Evolutionary conservation across 2,888 invertebrate species (phyloP), one percentile per base, ranked within the genome.

Genomic region (Xanthia togata): DNA sequence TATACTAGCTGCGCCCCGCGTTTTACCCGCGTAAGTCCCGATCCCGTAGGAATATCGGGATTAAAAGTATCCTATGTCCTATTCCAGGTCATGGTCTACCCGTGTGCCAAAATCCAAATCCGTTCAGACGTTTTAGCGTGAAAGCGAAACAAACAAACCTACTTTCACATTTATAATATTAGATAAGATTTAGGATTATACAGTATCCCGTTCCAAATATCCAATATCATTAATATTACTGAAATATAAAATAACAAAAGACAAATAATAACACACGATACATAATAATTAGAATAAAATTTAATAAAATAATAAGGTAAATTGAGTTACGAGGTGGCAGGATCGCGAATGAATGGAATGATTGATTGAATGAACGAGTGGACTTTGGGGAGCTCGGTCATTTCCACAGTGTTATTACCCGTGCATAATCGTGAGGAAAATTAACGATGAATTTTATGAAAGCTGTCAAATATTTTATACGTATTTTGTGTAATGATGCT

Each of bases 351-450:
- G 79, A 89, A 87, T 88, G 89, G 79, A 90, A 82, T 85, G 87
- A 90, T 88, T 91, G 88, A 90, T 91, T 87, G 87, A 84, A 85
- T 83, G 85, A 88, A 88, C 81, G 83, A 82, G 82, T 81, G 81
- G 85, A 83, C 87, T 81, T 86, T 84, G 70, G 73, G 69, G 74
- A 81, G 77, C 76, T 84, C 78, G 73, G 73, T 73, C 83, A 74
- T 78, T 85, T 73, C 71, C 81, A 87, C 71, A 76, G 69, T 75
- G 76, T 82, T 82, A 87, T 80, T 73, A 78, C 73, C 63, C 79
- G 84, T 82, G 78, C 77, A 84, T 88, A 88, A 86, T 84, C 70
- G 81, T 35, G 69, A 67, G 83, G 74, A 80, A 86, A 82, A 79
- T 84, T 84, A 80, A 77, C 76, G 70, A 80, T 70, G 76, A 71